A percentile compares a stretch with the other conserved stretches of the same genome.
These are phyloP conservation scores for Patiria miniata DNA, from an alignment of 35 echinoderm and acorn worm genomes.

Conservation along the genomic window DNA sequence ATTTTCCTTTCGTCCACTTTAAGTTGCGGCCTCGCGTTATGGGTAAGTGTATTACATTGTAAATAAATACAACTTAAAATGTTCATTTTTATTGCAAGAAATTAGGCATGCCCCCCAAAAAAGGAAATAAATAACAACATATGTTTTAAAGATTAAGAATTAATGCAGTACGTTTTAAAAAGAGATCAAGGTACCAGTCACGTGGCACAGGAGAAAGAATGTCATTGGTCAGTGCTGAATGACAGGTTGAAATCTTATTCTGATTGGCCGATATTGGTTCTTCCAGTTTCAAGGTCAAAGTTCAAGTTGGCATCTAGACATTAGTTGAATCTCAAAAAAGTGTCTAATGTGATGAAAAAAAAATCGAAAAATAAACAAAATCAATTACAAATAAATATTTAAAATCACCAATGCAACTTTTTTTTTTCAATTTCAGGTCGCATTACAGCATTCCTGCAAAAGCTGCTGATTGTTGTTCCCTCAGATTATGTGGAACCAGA, in stretches of 20 bases:
- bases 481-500: slow-evolving; percentile 9
- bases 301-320: no score
- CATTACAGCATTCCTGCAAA: slow-evolving; percentile 35
- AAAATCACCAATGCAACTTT: not conserved
- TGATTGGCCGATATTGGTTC: no score
- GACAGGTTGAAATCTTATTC: no score
- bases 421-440: slow-evolving; percentile 5
- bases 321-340: no score
- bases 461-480: not conserved
- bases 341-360: no score
- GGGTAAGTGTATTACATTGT: slow-evolving; percentile 58
- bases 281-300: no score
- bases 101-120: not conserved
- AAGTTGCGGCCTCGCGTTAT: slow-evolving; percentile 59
- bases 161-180: not conserved
- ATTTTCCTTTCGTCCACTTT: slow-evolving; percentile 89
- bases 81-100: not conserved
- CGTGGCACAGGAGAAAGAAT: not conserved
- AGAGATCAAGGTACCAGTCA: not conserved
- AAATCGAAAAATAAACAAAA: no score
- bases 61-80: not conserved
- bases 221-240: no score
- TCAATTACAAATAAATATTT: no score
- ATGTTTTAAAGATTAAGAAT: not conserved
- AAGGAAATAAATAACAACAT: not conserved